Evolutionary conservation across 1,140 invertebrate genomes (phyloP).

Genomic region (Saccostrea glomerata): DNA sequence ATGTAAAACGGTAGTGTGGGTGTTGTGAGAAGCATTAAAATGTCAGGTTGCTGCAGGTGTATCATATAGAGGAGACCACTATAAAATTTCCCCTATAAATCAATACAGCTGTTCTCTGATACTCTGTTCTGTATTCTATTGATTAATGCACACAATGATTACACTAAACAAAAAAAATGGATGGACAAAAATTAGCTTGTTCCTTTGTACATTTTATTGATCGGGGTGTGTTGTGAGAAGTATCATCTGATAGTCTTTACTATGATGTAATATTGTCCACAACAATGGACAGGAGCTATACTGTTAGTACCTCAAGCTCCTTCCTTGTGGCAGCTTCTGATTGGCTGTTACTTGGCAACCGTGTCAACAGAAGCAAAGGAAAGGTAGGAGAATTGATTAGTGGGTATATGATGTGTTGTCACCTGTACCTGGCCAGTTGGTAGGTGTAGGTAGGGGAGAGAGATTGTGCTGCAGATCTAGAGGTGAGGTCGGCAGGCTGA

Average conservation of each 20-base stretch:
- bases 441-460: constrained; percentile 1
- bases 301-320: constrained; percentile 26
- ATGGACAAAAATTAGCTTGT: constrained; percentile 27
- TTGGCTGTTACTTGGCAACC: constrained; percentile 59
- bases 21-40: not conserved
- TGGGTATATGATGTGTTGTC: not conserved
- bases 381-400: constrained; percentile 48
- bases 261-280: constrained; percentile 30
- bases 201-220: constrained; percentile 32
- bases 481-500: not conserved
- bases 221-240: constrained; percentile 6
- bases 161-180: constrained; percentile 16
- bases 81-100: constrained; percentile 8
- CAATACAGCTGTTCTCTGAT: not conserved
- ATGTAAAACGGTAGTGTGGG: not conserved
- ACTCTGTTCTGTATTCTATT: constrained; percentile 10
- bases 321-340: constrained; percentile 49
- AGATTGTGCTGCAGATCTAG: not conserved
- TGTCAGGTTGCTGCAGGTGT: constrained; percentile 15
- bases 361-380: constrained; percentile 54
- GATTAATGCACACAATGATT: constrained; percentile 19
- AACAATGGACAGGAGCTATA: constrained; percentile 27
- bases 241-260: constrained; percentile 36
- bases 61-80: not conserved
- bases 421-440: not conserved